phyloP scores from a whole-genome alignment of 2,888 invertebrate species.

The Blastobasis lacticolella region DNA sequence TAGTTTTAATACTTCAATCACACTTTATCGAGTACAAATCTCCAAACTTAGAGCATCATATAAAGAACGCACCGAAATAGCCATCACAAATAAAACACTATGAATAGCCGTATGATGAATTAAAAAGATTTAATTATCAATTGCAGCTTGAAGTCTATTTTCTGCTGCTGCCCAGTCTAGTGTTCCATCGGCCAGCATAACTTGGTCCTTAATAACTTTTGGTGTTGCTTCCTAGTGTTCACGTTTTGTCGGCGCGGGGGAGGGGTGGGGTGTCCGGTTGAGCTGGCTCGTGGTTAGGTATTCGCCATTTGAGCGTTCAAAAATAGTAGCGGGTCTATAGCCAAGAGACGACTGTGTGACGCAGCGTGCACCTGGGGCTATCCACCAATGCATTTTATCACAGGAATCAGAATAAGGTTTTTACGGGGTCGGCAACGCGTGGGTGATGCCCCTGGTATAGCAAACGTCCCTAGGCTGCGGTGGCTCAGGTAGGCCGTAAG shows the following conservation, averaged over 20 bases:
- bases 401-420: too few species aligned
- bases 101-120: constrained; percentile 18
- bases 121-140: constrained; percentile 16
- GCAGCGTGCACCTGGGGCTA: constrained; percentile 33
- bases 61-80: constrained; percentile 1
- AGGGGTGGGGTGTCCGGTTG: constrained; percentile 13
- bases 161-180: constrained; percentile 9
- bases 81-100: constrained; percentile 8
- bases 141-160: constrained; percentile 14
- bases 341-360: constrained; percentile 40
- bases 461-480: too few species aligned
- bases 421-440: too few species aligned
- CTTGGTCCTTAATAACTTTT: not conserved
- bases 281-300: constrained; percentile 37
- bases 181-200: not conserved
- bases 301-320: constrained; percentile 46
- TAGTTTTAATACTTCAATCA: too few species aligned
- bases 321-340: constrained; percentile 48
- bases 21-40: too few species aligned
- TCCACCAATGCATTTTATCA: constrained; percentile 13
- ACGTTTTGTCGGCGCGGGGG: constrained; percentile 1
- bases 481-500: too few species aligned
- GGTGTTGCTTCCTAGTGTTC: not conserved
- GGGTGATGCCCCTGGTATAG: too few species aligned
- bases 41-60: too few species aligned